A percentile compares a stretch with the other conserved stretches of the same genome.
phyloP scores from a whole-genome alignment of 2,888 invertebrate genomes.

The Nysson spinosus region DNA sequence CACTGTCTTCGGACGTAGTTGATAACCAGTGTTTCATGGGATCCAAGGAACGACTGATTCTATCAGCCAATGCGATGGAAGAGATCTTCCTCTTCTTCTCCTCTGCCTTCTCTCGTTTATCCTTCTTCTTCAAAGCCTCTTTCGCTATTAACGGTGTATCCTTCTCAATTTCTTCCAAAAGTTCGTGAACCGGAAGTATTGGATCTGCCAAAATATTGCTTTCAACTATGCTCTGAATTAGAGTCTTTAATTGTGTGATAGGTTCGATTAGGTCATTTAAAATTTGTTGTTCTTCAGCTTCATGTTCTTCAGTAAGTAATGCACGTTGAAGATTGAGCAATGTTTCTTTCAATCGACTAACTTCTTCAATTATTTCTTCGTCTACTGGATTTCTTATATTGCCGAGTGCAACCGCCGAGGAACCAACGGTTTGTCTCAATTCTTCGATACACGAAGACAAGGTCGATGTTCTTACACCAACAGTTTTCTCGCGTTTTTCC shows the following conservation, averaged over 20 bases:
- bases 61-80: constrained; percentile 24
- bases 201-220: constrained; percentile 39
- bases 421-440: constrained; percentile 63
- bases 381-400: constrained; percentile 53
- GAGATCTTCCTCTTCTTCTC: neutral
- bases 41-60: constrained; percentile 53
- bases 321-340: constrained; percentile 65
- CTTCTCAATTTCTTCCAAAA: constrained; percentile 69
- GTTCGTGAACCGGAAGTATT: constrained; percentile 56
- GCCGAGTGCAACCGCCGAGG: constrained; percentile 63
- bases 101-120: constrained; percentile 9
- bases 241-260: constrained; percentile 58
- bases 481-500: constrained; percentile 54
- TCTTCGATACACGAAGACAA: constrained; percentile 61
- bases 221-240: constrained; percentile 56
- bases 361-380: constrained; percentile 56
- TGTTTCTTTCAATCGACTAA: constrained; percentile 62
- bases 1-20: constrained; percentile 51
- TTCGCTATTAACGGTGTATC: constrained; percentile 60
- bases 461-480: constrained; percentile 34
- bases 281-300: constrained; percentile 59
- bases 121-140: constrained; percentile 58
- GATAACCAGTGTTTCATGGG: constrained; percentile 63
- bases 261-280: constrained; percentile 64
- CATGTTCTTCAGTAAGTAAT: constrained; percentile 62